Evolutionary conservation across 2,888 invertebrate species (phyloP), one percentile per base, ranked within the genome.

Genomic region (Sipha maydis): DNA sequence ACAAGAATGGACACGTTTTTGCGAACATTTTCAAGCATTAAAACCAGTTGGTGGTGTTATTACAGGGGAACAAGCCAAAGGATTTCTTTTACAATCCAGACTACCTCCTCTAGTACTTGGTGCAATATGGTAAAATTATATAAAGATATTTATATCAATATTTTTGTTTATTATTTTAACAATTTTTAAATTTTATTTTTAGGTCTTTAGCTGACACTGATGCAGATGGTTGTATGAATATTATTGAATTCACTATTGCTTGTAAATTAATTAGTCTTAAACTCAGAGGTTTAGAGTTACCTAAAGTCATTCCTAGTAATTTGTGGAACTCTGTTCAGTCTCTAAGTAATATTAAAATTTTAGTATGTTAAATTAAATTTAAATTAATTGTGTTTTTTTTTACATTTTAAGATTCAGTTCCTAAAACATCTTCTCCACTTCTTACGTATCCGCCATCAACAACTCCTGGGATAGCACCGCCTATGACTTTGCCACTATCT

Each of bases 241-340:
- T 98, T 85, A 96, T 96, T 91, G 99, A 99, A 93, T 99, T 99
- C 92, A 98, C 98, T 90, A 97, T 99, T 91, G 99, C 99, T 82
- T 99, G 99, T 94, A 98, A 98, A 93, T 93, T 98, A 89, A 98
- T 98, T 89, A 97, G 97, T 91, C 93, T 98, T 90, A 98, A 98
- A 92, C 93, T 99, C 25, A 95, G 97, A 86, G 98, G 98, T 7
- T 95, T 96, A 91, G 98, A 98, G 91, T 94, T 99, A 85, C 99
- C 99, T 0, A 95, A 96, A 91, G 93, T 93, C 3, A 93, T 99
- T 90, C 88, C 88, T 75, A 88, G 88, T 88, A 88, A 88, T 67
- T 75, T 88, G 41, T 88, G 88, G 88, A 88, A 88, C 21, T 88
- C 88, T 75, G 56, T 88, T 67, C 88, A 88, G 61, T 82, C 88